phyloP scores from a whole-genome alignment of 2,888 invertebrate genomes.

The Melinaea menophilus region DNA sequence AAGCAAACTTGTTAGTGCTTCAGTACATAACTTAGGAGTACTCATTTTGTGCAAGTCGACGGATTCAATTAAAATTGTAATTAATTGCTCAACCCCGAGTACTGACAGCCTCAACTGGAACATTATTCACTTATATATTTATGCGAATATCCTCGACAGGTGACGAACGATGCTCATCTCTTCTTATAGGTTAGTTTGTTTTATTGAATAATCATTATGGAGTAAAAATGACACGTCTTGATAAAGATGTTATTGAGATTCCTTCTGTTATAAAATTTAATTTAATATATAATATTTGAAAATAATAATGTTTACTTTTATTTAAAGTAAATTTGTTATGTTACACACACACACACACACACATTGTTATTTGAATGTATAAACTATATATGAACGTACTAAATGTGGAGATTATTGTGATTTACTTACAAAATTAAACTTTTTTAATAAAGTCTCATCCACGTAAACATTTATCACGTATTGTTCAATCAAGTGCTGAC shows the following conservation, averaged over 20 bases:
- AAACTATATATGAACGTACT: no score
- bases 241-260: background rate
- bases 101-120: slow-evolving; percentile 62
- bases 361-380: no score
- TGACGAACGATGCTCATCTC: slow-evolving; percentile 57
- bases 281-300: background rate
- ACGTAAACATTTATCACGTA: slow-evolving; percentile 32
- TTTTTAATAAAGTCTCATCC: slow-evolving; percentile 5
- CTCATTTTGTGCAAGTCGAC: slow-evolving; percentile 43
- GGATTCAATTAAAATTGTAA: slow-evolving; percentile 71
- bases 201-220: background rate
- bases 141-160: slow-evolving; percentile 67
- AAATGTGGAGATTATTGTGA: no score
- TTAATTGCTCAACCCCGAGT: slow-evolving; percentile 66
- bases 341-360: no score
- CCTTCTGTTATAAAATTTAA: background rate
- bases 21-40: slow-evolving; percentile 32
- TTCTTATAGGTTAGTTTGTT: slow-evolving; percentile 42
- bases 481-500: slow-evolving; percentile 67
- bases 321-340: no score
- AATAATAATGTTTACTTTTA: no score
- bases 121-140: slow-evolving; percentile 74
- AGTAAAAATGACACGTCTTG: background rate
- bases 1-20: slow-evolving; percentile 39
- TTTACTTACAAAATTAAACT: no score